Conservation (phyloP, 2,113 vertebrate genomes). For the Manacus vitellinus region DNA sequence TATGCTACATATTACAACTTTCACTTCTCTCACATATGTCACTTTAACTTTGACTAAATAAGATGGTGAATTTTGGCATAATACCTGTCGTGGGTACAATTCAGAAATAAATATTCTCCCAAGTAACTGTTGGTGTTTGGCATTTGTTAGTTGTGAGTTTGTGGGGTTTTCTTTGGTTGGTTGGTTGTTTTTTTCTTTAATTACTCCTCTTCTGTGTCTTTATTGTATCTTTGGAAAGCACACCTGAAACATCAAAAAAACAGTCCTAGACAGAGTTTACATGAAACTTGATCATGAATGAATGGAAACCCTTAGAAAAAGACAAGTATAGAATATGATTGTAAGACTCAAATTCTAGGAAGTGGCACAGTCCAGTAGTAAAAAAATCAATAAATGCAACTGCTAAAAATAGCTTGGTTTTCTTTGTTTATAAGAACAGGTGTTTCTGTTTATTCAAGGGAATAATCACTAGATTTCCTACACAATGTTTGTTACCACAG, state of each 20-base stretch:
- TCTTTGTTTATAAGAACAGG: not conserved
- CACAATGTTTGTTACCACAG: not conserved
- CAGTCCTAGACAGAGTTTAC: not conserved
- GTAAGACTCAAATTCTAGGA: not conserved
- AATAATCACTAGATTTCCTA: conserved; percentile 18
- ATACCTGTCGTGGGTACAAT: no score
- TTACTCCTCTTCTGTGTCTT: not conserved
- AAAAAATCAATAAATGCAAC: not conserved
- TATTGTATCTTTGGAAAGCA: not conserved
- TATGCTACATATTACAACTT: not conserved
- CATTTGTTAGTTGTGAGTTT: not conserved
- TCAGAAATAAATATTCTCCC: not conserved
- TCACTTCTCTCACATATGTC: not conserved
- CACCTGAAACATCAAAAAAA: not conserved
- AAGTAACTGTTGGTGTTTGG: not conserved
- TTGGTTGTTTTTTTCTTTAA: not conserved
- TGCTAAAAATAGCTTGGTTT: conserved; percentile 11
- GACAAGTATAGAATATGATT: not conserved
- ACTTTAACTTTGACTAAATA: not conserved
- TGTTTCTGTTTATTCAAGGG: conserved; percentile 13
- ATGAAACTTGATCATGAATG: not conserved
- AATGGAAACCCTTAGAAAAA: not conserved
- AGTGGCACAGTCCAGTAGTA: not conserved
- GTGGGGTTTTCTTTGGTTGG: fast-evolving
- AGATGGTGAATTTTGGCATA: not conserved